Evolutionary conservation across 2,888 invertebrate genomes (phyloP), one percentile per base, ranked within the genome.

Genomic region (Oscheius sp.): DNA sequence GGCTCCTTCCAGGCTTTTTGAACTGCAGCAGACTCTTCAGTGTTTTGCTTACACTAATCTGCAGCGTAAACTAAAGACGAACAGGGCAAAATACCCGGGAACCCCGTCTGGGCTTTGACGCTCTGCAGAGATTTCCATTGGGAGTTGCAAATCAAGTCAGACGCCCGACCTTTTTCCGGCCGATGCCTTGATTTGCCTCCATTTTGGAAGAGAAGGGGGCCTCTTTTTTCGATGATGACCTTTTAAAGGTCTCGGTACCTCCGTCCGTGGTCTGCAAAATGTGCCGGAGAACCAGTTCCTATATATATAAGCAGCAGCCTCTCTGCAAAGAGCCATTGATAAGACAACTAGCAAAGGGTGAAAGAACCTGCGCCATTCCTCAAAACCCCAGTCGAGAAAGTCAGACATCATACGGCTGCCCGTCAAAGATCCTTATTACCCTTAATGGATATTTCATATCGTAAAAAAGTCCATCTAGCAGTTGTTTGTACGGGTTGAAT

Each of bases 71-170:
- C 49, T 55, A 23, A 13, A 5, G 21, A n/a, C n/a, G 23, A 55
- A 25, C 3, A 35, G 35, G 35, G 35, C 3, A 35, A 35, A 35
- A 35, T 35, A 35, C 35, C 35, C 35, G 35, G 35, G 35, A 35
- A 6, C 21, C 21, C 55, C 21, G 23, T 6, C 58, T 29, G 25
- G 58, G 6, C 58, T 58, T 58, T 58, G 58, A 58, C 9, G 27
- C 29, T 5, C 12, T 58, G 58, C 58, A 27, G 58, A 35, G 9
- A 35, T 25, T n/a, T 27, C 58, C 25, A 27, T 29, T 55, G 58
- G 58, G 58, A 58, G 58, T 58, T 58, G 29, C 58, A 58, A 58
- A 58, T 58, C 58, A 58, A 58, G 58, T 27, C 58, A 41, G 61
- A 61, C 61, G 18, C 61, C 18, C n/a, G 58, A 41, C 59, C 59